Evolutionary conservation across 1,140 invertebrate species (phyloP).

Genomic region (Potamilus streckersoni): DNA sequence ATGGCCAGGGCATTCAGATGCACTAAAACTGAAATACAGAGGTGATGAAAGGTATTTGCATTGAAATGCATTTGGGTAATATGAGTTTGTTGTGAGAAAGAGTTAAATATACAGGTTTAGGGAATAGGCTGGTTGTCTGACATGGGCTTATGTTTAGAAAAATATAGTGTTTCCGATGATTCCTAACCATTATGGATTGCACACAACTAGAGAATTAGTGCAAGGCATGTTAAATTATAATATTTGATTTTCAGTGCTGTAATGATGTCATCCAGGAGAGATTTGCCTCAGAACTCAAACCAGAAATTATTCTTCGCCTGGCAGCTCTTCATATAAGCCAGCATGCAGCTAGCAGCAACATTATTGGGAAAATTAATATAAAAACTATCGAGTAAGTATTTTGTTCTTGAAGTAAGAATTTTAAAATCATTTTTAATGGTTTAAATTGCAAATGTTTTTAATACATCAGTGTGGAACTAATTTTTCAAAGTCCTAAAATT

Average conservation of each 20-base stretch:
- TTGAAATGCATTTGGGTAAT: too few relatives aligned
- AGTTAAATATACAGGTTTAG: too few relatives aligned
- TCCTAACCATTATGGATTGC: background rate
- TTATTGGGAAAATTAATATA: constrained; percentile 82
- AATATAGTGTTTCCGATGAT: background rate
- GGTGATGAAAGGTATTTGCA: too few relatives aligned
- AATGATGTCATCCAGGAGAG: constrained; percentile 93
- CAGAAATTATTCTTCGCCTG: constrained; percentile 85
- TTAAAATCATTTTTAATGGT: too few relatives aligned
- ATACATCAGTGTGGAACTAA: too few relatives aligned
- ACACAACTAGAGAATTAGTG: background rate
- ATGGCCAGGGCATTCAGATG: too few relatives aligned
- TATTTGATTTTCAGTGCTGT: constrained; percentile 78
- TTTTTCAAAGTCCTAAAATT: too few relatives aligned
- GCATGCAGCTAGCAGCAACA: constrained; percentile 83
- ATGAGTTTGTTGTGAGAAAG: too few relatives aligned
- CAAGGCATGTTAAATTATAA: background rate
- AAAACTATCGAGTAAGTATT: constrained; percentile 87
- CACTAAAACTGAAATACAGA: too few relatives aligned
- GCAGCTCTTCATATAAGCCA: constrained; percentile 92
- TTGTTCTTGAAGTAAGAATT: background rate
- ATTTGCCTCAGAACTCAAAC: constrained; percentile 89
- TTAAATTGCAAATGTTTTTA: too few relatives aligned
- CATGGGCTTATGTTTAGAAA: too few relatives aligned
- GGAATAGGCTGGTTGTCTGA: too few relatives aligned